A percentile compares a stretch with the other conserved stretches of the same genome.
phyloP scores from a whole-genome alignment of 2,888 invertebrate species.

The Agrotis puta region DNA sequence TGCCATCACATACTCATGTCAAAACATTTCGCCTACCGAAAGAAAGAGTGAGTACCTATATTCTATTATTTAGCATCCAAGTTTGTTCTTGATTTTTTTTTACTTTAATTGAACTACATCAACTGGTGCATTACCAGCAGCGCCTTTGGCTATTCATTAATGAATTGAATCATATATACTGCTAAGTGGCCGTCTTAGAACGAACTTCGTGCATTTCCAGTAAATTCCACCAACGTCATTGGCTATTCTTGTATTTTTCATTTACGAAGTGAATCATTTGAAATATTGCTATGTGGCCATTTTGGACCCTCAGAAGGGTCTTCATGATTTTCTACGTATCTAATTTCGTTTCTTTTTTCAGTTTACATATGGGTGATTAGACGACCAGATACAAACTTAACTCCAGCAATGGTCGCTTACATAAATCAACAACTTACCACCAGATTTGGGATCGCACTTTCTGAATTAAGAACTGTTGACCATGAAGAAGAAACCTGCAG shows the following conservation, averaged over 20 bases:
- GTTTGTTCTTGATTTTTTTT: too few relatives aligned
- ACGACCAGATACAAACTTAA: background rate
- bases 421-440: slow-evolving; percentile 69
- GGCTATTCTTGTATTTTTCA: too few relatives aligned
- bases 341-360: slow-evolving; percentile 63
- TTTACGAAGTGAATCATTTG: too few relatives aligned
- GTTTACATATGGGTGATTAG: slow-evolving; percentile 80
- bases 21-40: slow-evolving; percentile 69
- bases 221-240: too few relatives aligned
- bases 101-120: too few relatives aligned
- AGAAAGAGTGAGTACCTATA: slow-evolving; percentile 75
- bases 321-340: background rate
- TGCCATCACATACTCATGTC: slow-evolving; percentile 76
- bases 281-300: too few relatives aligned
- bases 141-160: too few relatives aligned
- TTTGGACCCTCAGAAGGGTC: background rate
- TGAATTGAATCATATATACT: too few relatives aligned
- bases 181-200: too few relatives aligned
- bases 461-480: slow-evolving; percentile 66
- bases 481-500: slow-evolving; percentile 77
- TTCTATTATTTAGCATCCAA: background rate
- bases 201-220: too few relatives aligned
- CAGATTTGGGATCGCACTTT: slow-evolving; percentile 66
- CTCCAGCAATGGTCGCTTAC: slow-evolving; percentile 54
- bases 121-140: too few relatives aligned